These are phyloP conservation scores for Buceros bicornis DNA, from an alignment of 2,797 vertebrate species.

Conservation along the genomic window DNA sequence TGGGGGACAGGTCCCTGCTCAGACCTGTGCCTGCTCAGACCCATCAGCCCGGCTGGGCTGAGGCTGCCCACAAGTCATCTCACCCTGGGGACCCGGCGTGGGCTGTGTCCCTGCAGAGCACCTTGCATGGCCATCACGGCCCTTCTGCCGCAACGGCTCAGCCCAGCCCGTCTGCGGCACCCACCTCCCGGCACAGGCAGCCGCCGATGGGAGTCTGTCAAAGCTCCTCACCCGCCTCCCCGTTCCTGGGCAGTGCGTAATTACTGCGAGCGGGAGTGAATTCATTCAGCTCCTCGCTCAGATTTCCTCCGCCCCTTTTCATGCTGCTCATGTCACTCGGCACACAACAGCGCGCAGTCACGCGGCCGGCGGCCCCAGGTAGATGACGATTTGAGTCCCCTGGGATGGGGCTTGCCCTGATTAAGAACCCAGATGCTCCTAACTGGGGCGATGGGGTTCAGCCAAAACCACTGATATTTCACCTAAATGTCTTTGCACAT, in stretches of 20 bases:
- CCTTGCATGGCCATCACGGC: accelerated
- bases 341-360: background rate
- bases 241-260: background rate
- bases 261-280: background rate
- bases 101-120: accelerated
- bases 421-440: background rate
- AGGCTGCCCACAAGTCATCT: accelerated
- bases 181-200: background rate
- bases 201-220: background rate
- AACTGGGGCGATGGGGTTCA: background rate
- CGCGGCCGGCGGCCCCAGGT: slow-evolving; percentile 14
- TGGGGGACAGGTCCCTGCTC: background rate
- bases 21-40: accelerated
- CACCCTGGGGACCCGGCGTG: background rate
- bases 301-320: slow-evolving; percentile 5
- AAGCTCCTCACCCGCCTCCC: background rate
- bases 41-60: background rate
- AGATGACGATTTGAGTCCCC: background rate
- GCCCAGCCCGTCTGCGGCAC: accelerated
- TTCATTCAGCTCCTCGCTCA: slow-evolving; percentile 50
- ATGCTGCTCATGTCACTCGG: background rate
- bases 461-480: background rate
- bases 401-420: background rate
- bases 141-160: background rate
- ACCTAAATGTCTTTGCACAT: background rate